Percentiles rank a stretch among this genome's conserved stretches.
Evolutionary conservation across 2,888 invertebrate species (phyloP).

Genomic region (Pheosia tremula): DNA sequence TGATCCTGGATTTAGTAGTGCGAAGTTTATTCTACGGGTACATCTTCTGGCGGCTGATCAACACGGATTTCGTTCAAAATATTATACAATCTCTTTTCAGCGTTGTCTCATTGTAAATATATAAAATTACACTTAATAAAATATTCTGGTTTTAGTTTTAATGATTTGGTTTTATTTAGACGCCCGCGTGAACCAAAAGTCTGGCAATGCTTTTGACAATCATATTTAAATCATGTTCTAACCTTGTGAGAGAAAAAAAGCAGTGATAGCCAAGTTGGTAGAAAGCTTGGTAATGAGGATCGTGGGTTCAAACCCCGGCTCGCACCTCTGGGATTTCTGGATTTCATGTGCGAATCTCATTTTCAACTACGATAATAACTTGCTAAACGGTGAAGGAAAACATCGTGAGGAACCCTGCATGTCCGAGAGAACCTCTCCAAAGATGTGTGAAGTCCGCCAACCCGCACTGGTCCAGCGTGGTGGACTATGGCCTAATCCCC

Average conservation of each 20-base stretch:
- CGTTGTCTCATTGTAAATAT: background rate
- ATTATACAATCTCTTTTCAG: background rate
- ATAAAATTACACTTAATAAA: background rate
- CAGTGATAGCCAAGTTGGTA: no score
- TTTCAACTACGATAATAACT: background rate
- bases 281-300: no score
- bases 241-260: no score
- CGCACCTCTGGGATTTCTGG: background rate
- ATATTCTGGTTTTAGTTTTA: background rate
- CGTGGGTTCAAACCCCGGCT: background rate
- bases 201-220: no score
- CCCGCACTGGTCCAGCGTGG: no score
- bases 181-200: no score
- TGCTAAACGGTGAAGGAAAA: background rate
- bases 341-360: background rate
- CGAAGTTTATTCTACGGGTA: slow-evolving; percentile 45
- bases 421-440: no score
- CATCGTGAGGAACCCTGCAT: no score
- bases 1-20: slow-evolving; percentile 44
- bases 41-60: slow-evolving; percentile 48
- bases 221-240: no score
- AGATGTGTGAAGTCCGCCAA: no score
- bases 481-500: no score
- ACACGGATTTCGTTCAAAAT: slow-evolving; percentile 12
- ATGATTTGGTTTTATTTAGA: background rate